Base-by-base conservation (phyloP, 1,140 invertebrate species). In the Drosophila miranda region DNA sequence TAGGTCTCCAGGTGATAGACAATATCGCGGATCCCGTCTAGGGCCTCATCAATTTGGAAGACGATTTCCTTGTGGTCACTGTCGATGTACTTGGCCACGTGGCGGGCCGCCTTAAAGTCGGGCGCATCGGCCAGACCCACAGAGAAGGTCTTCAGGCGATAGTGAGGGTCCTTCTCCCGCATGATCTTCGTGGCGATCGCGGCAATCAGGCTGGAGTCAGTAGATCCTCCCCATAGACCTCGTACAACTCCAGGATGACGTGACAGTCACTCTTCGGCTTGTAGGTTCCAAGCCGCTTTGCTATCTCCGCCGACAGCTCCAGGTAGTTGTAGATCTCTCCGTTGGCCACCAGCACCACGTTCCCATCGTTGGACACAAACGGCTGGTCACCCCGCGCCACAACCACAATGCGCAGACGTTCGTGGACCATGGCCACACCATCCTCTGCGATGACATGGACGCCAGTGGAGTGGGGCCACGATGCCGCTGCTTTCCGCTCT, bases 41-140 rank as follows among this genome's bases (percentile, higher is more conserved):
- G 89, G 19, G 94, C 94, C 34, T 95, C 93, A 2, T 92, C 92
- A 0, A 97, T 95, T 21, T 95, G 95, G 84, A 98, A 97, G 48
- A 93, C 93, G 5, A 98, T 92, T 91, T 98, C 97, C 86, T 97
- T 96, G 90, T 98, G 97, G 62, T 98, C 96, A 14, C 96, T 97
- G 3, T 94, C 94, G 45, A 98, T 94, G 82, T 95, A 93, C 51
- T 96, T 93, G 6, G 97, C 96, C 0, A 98, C 97, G 84, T 95
- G 93, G 82, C 94, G 92, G 2, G 97, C 97, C n/a, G 96, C 96
- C 52, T 93, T 73, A 16, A 98, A 93, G 91, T 98, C 97, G 8
- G 97, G 96, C 77, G 96, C 96, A 45, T 95, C 94, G 34, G 94
- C 94, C 94, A 98, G 95, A 21, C 97, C 97, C 75, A 98, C 95